Evolutionary conservation across 2,888 invertebrate genomes (phyloP).

Genomic region (Pyrochroa serraticornis): DNA sequence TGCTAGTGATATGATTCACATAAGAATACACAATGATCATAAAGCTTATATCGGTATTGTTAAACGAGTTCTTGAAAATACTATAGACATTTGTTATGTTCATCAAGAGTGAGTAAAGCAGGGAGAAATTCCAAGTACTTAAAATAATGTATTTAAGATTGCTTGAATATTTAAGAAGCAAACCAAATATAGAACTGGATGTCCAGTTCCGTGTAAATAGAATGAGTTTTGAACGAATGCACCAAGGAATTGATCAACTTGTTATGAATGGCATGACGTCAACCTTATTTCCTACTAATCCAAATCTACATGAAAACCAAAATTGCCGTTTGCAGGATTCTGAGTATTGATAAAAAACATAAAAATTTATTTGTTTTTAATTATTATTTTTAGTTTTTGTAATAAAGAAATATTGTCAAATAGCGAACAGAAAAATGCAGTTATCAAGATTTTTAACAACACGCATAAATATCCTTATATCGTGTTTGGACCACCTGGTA

Average conservation of each 20-base stretch:
- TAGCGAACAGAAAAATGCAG: constrained; percentile 68
- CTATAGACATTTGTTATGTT: constrained; percentile 54
- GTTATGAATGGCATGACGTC: constrained; percentile 31
- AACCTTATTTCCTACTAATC: constrained; percentile 41
- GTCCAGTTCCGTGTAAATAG: constrained; percentile 60
- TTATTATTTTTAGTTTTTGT: constrained; percentile 41
- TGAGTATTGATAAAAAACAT: neutral
- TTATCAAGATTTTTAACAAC: constrained; percentile 69
- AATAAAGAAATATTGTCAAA: constrained; percentile 61
- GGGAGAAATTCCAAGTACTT: neutral
- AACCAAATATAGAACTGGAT: constrained; percentile 50
- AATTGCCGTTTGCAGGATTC: neutral
- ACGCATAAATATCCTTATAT: constrained; percentile 75
- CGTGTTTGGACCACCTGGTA: constrained; percentile 87
- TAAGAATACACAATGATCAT: constrained; percentile 51
- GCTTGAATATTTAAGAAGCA: constrained; percentile 33
- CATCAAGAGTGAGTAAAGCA: constrained; percentile 51
- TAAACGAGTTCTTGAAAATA: constrained; percentile 54
- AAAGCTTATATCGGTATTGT: constrained; percentile 58
- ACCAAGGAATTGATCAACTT: constrained; percentile 55
- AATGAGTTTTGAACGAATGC: constrained; percentile 59
- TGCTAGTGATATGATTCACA: constrained; percentile 63
- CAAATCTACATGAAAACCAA: neutral
- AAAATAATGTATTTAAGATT: constrained; percentile 32
- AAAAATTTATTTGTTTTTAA: neutral